Evolutionary conservation across 2,888 invertebrate species (phyloP).

Genomic region (Orchesellides sinensis): DNA sequence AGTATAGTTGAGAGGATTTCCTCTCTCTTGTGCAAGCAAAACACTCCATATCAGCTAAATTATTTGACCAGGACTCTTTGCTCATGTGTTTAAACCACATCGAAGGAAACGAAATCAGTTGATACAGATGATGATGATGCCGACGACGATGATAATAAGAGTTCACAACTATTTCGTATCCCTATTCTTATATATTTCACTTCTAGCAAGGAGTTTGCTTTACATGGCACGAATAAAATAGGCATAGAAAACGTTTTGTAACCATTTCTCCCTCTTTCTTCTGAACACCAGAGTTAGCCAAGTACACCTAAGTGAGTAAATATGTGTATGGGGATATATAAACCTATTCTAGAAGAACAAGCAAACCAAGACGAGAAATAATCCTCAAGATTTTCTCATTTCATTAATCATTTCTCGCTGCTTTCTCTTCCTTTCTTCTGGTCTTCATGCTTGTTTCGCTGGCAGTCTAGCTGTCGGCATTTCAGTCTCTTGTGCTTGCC

Average conservation of each 20-base stretch:
- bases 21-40: slow-evolving; percentile 34
- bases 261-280: neutral
- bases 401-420: slow-evolving; percentile 72
- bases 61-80: slow-evolving; percentile 43
- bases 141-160: slow-evolving; percentile 44
- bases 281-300: neutral
- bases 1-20: slow-evolving; percentile 51
- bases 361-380: slow-evolving; percentile 64
- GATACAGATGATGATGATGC: slow-evolving; percentile 26
- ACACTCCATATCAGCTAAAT: slow-evolving; percentile 35
- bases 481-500: slow-evolving; percentile 37
- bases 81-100: neutral
- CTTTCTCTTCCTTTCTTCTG: slow-evolving; percentile 30
- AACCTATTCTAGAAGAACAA: slow-evolving; percentile 28
- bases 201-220: neutral
- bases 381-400: slow-evolving; percentile 72
- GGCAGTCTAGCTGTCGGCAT: slow-evolving; percentile 49
- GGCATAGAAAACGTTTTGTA: neutral
- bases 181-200: slow-evolving; percentile 8
- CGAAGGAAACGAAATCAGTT: slow-evolving; percentile 42
- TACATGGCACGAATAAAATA: neutral
- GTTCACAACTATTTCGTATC: slow-evolving; percentile 40
- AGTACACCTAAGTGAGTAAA: slow-evolving; percentile 16
- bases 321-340: slow-evolving; percentile 16
- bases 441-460: slow-evolving; percentile 20